phyloP scores from a whole-genome alignment of 2,888 invertebrate genomes.

The Acleris cristana region DNA sequence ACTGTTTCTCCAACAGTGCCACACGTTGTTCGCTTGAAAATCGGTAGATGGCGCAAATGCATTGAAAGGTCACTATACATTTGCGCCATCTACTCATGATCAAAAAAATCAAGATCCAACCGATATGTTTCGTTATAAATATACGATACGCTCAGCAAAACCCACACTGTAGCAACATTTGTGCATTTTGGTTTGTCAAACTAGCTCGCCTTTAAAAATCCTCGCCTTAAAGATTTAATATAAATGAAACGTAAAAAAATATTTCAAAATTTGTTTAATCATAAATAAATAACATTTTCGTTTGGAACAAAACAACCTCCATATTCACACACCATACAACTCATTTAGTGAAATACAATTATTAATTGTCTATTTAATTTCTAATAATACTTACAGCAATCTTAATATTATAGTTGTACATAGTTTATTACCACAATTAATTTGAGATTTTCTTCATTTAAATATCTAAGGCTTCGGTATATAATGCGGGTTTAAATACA shows the following conservation, averaged over 20 bases:
- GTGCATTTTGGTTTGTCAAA: no score
- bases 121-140: no score
- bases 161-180: no score
- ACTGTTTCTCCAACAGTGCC: background rate
- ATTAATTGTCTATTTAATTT: conserved; percentile 79
- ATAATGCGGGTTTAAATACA: conserved; percentile 1
- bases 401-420: conserved; percentile 80
- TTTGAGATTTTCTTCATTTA: conserved; percentile 79
- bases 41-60: background rate
- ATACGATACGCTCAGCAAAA: no score
- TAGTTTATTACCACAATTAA: conserved; percentile 80
- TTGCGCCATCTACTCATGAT: no score
- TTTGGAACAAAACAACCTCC: conserved; percentile 84
- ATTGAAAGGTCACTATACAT: background rate
- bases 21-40: background rate
- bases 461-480: conserved; percentile 54
- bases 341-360: conserved; percentile 79
- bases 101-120: no score
- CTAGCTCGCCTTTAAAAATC: no score
- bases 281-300: conserved; percentile 84
- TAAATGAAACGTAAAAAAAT: conserved; percentile 46
- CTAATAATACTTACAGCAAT: conserved; percentile 84
- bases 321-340: conserved; percentile 80
- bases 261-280: conserved; percentile 84
- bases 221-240: no score